Evolutionary conservation across 2,113 vertebrate species (phyloP).

Genomic region (Rhabdomys dilectus): DNA sequence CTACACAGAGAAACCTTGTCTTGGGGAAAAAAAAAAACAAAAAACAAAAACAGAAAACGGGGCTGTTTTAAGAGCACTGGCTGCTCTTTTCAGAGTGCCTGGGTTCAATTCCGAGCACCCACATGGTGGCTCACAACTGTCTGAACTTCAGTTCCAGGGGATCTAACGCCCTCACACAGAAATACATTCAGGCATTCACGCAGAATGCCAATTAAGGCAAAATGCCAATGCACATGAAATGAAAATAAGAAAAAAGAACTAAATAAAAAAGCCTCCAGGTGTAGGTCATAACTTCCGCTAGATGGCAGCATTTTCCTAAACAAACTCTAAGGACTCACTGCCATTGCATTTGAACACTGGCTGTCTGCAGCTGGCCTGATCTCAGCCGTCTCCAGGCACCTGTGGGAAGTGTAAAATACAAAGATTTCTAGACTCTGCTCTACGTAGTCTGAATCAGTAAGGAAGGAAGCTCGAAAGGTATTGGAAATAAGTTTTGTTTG

Average conservation of each 20-base stretch:
- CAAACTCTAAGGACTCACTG: conserved; percentile 18
- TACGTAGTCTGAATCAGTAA: conserved; percentile 1
- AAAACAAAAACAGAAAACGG: neutral
- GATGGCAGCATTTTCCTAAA: conserved; percentile 73
- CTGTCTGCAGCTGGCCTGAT: neutral
- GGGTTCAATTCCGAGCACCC: too few species aligned
- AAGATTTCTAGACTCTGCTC: neutral
- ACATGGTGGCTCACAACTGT: too few species aligned
- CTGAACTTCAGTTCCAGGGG: too few species aligned
- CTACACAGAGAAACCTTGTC: neutral
- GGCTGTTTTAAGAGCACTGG: too few species aligned
- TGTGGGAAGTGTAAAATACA: conserved; percentile 14
- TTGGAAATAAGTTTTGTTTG: neutral
- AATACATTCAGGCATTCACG: too few species aligned
- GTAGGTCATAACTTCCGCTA: conserved; percentile 47
- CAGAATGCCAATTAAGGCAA: too few species aligned
- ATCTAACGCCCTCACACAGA: too few species aligned
- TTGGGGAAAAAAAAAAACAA: too few species aligned
- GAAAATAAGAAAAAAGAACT: neutral
- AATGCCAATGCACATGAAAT: too few species aligned
- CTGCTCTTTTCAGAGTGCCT: too few species aligned
- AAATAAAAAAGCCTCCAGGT: neutral
- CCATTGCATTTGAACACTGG: neutral
- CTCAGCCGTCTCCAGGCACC: neutral
- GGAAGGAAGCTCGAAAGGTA: neutral